Conservation (phyloP, 2,797 vertebrate genomes). For the Rhynchotus rufescens region DNA sequence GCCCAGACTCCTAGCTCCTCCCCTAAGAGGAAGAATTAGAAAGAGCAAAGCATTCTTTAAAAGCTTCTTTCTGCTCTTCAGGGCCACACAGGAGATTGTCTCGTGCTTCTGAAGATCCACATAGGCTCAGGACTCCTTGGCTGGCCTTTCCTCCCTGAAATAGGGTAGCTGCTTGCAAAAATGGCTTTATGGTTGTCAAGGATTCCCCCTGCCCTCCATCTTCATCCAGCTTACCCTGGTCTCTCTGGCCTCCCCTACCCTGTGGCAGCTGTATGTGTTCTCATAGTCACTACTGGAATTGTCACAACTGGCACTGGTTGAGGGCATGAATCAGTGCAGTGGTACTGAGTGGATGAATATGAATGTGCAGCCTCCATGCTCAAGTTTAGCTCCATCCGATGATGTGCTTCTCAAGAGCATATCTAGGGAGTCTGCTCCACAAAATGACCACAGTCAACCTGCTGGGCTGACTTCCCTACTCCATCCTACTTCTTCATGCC, state of each 20-base stretch:
- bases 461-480: not conserved
- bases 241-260: not conserved
- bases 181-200: not conserved
- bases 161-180: not conserved
- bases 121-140: not conserved
- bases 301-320: not conserved
- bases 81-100: not conserved
- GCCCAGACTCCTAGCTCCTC: not conserved
- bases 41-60: not conserved
- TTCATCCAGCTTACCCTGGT: not conserved
- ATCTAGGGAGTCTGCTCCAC: not conserved
- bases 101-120: not conserved
- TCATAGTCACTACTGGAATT: accelerated
- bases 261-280: not conserved
- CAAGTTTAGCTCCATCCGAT: not conserved
- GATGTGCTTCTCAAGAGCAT: not conserved
- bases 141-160: not conserved
- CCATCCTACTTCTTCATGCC: not conserved
- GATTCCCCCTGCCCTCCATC: too few species aligned
- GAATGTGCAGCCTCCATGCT: not conserved
- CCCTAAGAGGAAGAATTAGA: accelerated
- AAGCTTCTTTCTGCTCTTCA: not conserved
- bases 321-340: not conserved
- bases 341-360: not conserved
- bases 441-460: not conserved